Conservation (phyloP, 1,140 invertebrate species). For the Mamestra configurata region DNA sequence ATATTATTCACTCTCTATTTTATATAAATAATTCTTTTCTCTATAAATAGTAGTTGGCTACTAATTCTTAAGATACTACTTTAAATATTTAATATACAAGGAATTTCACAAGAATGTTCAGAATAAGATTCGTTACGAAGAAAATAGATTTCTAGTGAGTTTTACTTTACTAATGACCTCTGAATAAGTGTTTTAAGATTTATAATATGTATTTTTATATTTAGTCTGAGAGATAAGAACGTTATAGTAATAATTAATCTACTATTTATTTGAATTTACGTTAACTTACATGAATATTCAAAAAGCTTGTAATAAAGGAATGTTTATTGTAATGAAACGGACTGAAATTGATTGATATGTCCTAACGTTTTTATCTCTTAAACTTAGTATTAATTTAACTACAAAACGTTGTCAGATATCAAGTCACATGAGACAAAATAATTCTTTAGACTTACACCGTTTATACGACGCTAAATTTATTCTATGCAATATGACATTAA, state of each 20-base stretch:
- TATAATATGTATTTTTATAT: conserved; percentile 38
- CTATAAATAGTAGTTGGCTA: conserved; percentile 48
- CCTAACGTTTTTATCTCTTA: conserved; percentile 33
- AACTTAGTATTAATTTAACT: not conserved
- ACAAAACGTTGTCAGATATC: not conserved
- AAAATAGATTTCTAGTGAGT: not conserved
- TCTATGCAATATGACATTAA: not conserved
- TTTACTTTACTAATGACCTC: not conserved
- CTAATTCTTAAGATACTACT: conserved; percentile 25
- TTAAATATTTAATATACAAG: conserved; percentile 34
- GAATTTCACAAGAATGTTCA: conserved; percentile 29
- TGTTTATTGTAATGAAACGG: not conserved
- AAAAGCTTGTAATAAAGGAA: conserved; percentile 39
- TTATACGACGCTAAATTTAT: not conserved
- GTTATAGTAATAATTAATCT: not conserved
- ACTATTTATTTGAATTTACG: not conserved
- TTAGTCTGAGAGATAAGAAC: conserved; percentile 30
- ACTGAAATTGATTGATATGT: not conserved
- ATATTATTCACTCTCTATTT: conserved; percentile 61
- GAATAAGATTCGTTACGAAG: not conserved
- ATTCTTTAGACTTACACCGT: not conserved
- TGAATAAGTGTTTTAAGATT: not conserved
- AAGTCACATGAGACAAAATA: not conserved
- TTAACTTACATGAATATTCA: not conserved
- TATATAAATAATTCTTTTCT: conserved; percentile 48